These are phyloP conservation scores for Pristionchus exspectatus DNA, from an alignment of 2,888 invertebrate species.

Conservation along the genomic window DNA sequence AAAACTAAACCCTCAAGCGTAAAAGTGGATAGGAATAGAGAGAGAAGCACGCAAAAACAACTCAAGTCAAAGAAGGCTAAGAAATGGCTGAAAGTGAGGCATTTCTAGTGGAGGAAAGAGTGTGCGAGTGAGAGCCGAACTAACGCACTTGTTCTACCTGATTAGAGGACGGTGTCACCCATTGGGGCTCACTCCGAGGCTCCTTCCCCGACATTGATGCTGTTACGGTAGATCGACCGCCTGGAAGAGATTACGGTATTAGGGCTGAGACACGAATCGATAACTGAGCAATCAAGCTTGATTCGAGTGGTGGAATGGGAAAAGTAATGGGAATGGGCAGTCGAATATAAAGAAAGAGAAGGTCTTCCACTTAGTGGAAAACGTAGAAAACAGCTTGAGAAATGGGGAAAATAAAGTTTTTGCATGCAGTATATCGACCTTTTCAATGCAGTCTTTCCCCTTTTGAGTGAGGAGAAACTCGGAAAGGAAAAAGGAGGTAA, in stretches of 20 bases:
- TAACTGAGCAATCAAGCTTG: not conserved
- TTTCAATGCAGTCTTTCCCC: not conserved
- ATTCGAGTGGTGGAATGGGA: not conserved
- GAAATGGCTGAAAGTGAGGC: not conserved
- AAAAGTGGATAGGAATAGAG: constrained; percentile 3
- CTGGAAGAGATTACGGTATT: constrained; percentile 14
- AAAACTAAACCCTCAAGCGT: not conserved
- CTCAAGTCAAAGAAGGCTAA: not conserved
- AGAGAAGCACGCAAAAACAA: constrained; percentile 2
- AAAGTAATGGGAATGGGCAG: not conserved
- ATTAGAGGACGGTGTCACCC: constrained; percentile 77
- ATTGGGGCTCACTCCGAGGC: constrained; percentile 75
- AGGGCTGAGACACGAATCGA: not conserved
- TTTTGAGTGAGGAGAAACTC: not conserved
- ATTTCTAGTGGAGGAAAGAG: not conserved
- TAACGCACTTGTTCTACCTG: constrained; percentile 66
- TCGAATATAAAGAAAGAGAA: not conserved
- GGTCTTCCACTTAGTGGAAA: not conserved
- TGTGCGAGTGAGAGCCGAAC: constrained; percentile 3
- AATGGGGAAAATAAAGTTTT: not conserved
- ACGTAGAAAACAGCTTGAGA: no score
- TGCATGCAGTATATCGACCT: not conserved
- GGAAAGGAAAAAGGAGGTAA: constrained; percentile 40
- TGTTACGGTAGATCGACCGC: constrained; percentile 8
- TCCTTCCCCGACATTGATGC: constrained; percentile 62